Conservation (phyloP, 2,113 vertebrate genomes). For the Uria lomvia region DNA sequence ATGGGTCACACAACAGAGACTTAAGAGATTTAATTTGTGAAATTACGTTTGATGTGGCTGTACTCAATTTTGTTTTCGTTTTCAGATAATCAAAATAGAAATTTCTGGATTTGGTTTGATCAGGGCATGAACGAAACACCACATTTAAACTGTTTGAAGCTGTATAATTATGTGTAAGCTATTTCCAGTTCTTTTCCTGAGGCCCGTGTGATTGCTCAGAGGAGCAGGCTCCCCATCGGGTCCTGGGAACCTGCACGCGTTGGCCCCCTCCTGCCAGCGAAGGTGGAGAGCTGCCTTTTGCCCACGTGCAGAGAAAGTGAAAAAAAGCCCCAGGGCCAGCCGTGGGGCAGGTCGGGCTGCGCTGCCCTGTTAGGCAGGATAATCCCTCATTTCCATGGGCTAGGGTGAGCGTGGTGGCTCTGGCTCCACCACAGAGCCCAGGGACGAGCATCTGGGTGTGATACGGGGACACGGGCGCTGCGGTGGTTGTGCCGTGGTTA, state of each 20-base stretch:
- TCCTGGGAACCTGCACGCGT: fast-evolving
- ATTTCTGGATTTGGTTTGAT: neutral
- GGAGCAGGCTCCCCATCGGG: fast-evolving
- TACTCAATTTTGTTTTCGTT: neutral
- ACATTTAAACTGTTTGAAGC: neutral
- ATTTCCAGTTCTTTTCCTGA: neutral
- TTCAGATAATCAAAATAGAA: neutral
- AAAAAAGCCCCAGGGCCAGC: neutral
- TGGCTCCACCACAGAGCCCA: neutral
- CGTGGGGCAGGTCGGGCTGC: neutral
- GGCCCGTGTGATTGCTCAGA: neutral
- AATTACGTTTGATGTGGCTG: neutral
- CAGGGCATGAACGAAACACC: neutral
- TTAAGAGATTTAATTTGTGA: too few species aligned
- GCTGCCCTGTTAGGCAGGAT: too few species aligned
- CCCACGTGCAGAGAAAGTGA: neutral
- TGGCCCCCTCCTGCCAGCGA: neutral
- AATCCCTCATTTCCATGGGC: neutral
- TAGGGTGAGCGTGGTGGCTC: fast-evolving
- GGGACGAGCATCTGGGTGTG: neutral
- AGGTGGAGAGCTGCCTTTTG: neutral
- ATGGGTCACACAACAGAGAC: fast-evolving
- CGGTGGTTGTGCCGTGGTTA: neutral
- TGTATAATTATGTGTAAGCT: neutral
- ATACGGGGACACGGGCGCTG: fast-evolving